Evolutionary conservation across 2,797 vertebrate species (phyloP).

Genomic region (Crypturellus tataupa): DNA sequence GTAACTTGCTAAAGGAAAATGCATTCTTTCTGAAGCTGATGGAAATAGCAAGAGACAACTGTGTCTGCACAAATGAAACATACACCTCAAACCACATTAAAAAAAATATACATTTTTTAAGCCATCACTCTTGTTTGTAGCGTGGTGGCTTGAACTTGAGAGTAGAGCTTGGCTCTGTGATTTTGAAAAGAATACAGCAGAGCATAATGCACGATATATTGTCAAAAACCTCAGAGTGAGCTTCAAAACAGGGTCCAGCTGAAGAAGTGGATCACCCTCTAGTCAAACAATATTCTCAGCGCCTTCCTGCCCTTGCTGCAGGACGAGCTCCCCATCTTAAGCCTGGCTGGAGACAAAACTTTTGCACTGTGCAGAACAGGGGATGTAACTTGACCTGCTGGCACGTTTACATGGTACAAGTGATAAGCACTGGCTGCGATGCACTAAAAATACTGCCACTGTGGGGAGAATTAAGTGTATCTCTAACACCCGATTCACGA

Average conservation of each 20-base stretch:
- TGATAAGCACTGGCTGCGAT: background rate
- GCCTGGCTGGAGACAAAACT: background rate
- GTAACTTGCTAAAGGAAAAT: background rate
- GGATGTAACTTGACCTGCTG: background rate
- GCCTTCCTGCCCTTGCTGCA: background rate
- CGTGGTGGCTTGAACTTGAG: background rate
- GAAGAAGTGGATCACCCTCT: background rate
- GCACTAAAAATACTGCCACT: slow-evolving; percentile 47
- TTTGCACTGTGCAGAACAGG: background rate
- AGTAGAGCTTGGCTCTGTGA: background rate
- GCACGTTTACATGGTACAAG: slow-evolving; percentile 4
- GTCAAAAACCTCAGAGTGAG: background rate
- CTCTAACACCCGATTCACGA: slow-evolving; percentile 46
- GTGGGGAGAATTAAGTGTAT: slow-evolving; percentile 51
- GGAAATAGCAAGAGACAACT: background rate
- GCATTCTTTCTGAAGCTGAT: background rate
- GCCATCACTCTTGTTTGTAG: background rate
- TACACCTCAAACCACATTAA: background rate
- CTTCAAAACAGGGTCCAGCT: background rate
- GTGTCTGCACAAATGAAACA: background rate
- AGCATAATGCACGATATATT: background rate
- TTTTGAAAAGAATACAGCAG: background rate
- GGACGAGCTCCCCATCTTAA: background rate
- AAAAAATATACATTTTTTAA: background rate
- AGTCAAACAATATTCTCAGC: background rate